A percentile compares a stretch with the other conserved stretches of the same genome.
These are phyloP conservation scores for Isoperla grammatica DNA, from an alignment of 2,888 invertebrate genomes.

Conservation along the genomic window DNA sequence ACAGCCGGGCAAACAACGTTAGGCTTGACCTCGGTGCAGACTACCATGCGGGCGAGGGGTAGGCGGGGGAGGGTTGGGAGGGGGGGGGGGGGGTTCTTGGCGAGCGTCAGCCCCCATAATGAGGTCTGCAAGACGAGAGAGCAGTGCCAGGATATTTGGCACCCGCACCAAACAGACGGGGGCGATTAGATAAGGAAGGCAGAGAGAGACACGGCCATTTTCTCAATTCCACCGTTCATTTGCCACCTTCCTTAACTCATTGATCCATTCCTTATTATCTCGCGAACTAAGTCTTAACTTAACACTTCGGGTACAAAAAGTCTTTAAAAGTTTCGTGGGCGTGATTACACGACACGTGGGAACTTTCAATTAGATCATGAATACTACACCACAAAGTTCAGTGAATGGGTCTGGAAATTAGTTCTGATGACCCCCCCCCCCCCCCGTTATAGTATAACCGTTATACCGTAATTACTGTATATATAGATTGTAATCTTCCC, in stretches of 20 bases:
- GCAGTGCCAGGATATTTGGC: slow-evolving; percentile 15
- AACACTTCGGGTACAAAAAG: too few relatives aligned
- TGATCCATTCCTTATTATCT: neutral
- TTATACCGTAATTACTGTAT: too few relatives aligned
- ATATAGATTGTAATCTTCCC: too few relatives aligned
- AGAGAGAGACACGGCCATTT: neutral
- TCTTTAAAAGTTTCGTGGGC: too few relatives aligned
- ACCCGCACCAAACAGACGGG: neutral
- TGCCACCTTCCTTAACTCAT: slow-evolving; percentile 10
- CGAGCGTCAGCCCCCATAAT: slow-evolving; percentile 5
- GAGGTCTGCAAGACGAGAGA: slow-evolving; percentile 1
- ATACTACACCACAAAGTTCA: too few relatives aligned
- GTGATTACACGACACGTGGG: too few relatives aligned
- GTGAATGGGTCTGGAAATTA: too few relatives aligned
- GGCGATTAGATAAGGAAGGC: slow-evolving; percentile 14
- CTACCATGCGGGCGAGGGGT: neutral
- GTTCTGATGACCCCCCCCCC: too few relatives aligned
- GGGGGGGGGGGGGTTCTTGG: neutral
- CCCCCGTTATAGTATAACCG: too few relatives aligned
- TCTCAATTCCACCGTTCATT: neutral
- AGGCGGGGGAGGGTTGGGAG: neutral
- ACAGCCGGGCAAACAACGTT: slow-evolving; percentile 1
- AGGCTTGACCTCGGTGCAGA: slow-evolving; percentile 5
- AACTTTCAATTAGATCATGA: too few relatives aligned
- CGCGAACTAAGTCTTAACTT: too few relatives aligned